Base-by-base conservation (phyloP, 2,888 invertebrate genomes). In the Aspidiotus rigidus region DNA sequence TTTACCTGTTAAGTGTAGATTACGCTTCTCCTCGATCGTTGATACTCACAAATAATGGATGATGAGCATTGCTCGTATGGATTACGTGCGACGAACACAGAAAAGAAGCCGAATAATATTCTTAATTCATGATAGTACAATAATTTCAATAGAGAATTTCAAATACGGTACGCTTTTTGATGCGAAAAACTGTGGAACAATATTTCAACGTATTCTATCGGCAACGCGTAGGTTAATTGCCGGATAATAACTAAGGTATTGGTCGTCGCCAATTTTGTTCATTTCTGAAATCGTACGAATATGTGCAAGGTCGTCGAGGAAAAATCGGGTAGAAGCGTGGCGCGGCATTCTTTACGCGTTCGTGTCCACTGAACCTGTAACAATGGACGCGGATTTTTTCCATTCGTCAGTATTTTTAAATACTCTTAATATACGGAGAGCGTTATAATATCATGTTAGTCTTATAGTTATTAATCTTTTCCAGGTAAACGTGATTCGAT, bases 151-250 rank as follows among this genome's bases (percentile, higher is more conserved):
- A 28, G 28, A 28, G 28, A 28, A 5, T 28, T 28, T 28, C 5
- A 3, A 28, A 28, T 28, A 28, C 28, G 28, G 28, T 28, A 28
- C 28, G 28, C 28, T 28, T 28, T 28, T 28, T 28, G 28, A 28
- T 28, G 28, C 28, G 28, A 28, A 28, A 28, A 28, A 28, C 28
- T 13, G 49, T 49, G 49, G 11, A 49, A 49, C 49, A 49, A 49
- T 49, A 13, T 49, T 49, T 49, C 11, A 11, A 1, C 10, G 49
- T 49, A 49, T 49, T 49, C n/a, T 49, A 49, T n/a, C 49, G 49
- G 49, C 28, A 64, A 64, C 64, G 64, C 64, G 54, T 55, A 54
- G 53, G n/a, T 64, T 64, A 64, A 64, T 64, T 64, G 64, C 54
- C 55, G 10, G 64, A 64, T 64, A 55, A 64, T 64, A 64, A 54